Evolutionary conservation across 2,888 invertebrate species (phyloP).

Genomic region (Julus scanicus): DNA sequence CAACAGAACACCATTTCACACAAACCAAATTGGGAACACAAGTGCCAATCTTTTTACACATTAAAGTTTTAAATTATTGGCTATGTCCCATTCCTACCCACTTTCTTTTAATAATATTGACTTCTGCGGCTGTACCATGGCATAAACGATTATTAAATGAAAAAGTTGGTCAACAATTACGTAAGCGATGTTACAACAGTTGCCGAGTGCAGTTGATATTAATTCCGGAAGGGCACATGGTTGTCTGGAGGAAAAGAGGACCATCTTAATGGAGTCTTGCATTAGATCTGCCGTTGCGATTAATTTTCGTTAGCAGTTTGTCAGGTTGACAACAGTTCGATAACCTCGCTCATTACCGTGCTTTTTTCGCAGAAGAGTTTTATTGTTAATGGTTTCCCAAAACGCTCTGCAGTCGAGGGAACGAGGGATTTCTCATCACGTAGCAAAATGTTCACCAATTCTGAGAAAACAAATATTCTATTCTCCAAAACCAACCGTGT

Average conservation of each 20-base stretch:
- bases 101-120: too few relatives aligned
- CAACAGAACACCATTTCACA: too few relatives aligned
- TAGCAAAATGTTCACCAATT: neutral
- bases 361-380: neutral
- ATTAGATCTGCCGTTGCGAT: neutral
- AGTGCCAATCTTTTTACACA: too few relatives aligned
- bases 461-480: neutral
- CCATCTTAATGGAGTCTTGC: neutral
- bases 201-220: neutral
- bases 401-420: neutral
- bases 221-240: neutral
- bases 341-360: neutral
- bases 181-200: neutral
- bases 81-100: too few relatives aligned
- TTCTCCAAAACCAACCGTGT: too few relatives aligned
- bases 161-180: too few relatives aligned
- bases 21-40: too few relatives aligned
- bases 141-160: too few relatives aligned
- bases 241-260: neutral
- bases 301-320: conserved; percentile 24
- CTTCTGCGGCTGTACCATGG: too few relatives aligned
- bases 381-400: neutral
- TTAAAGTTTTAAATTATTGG: too few relatives aligned
- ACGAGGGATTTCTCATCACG: too few relatives aligned
- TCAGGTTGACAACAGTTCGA: conserved; percentile 38